Evolutionary conservation across 2,113 vertebrate species (phyloP).

Genomic region (Galeopterus variegatus): DNA sequence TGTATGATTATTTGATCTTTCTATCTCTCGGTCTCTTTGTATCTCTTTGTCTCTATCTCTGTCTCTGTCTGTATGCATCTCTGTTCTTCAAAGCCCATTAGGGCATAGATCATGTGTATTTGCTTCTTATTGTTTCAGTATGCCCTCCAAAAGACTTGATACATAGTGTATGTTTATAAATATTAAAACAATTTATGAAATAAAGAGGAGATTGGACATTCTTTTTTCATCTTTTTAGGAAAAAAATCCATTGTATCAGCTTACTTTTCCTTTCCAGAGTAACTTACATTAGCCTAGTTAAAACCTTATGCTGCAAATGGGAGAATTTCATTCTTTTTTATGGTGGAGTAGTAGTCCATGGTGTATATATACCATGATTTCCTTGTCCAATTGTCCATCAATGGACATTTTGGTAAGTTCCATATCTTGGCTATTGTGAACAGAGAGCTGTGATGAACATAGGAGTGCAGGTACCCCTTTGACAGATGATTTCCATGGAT

Average conservation of each 20-base stretch:
- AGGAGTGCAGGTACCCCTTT: no score
- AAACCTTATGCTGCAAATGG: background rate
- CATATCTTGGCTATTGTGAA: no score
- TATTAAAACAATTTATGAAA: background rate
- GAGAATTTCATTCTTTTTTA: no score
- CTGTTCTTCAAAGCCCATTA: background rate
- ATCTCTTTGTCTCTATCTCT: background rate
- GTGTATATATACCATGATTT: no score
- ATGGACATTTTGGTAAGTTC: no score
- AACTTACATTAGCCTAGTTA: background rate
- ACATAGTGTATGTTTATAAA: background rate
- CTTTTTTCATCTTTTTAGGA: background rate
- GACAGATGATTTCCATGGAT: no score
- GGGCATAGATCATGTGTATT: background rate
- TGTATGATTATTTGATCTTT: background rate
- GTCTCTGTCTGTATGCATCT: background rate
- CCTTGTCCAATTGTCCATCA: no score
- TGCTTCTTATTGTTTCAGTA: background rate
- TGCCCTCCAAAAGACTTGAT: background rate
- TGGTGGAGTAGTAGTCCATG: no score
- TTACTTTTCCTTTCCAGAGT: conserved; percentile 22
- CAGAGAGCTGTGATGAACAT: no score
- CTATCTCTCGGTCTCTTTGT: background rate
- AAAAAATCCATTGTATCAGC: background rate
- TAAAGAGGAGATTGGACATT: background rate